phyloP scores from a whole-genome alignment of 2,113 vertebrate genomes.

The Cepphus grylle region DNA sequence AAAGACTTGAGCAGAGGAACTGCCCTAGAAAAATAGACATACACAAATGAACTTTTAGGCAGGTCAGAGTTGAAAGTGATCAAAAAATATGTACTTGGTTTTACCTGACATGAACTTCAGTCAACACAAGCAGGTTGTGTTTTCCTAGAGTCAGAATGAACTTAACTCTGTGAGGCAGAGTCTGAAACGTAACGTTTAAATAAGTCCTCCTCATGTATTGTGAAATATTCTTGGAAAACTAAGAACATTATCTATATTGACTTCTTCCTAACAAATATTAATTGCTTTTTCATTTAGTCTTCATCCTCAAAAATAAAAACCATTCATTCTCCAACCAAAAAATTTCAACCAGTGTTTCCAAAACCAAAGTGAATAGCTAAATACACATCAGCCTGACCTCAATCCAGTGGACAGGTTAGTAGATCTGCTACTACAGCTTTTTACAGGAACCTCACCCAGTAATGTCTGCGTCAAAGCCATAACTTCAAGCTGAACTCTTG shows the following conservation, averaged over 20 bases:
- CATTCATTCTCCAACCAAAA: not conserved
- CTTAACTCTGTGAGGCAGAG: not conserved
- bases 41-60: not conserved
- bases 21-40: not conserved
- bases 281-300: not conserved
- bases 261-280: not conserved
- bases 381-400: not conserved
- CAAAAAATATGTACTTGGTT: not conserved
- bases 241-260: not conserved
- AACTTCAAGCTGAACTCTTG: not conserved
- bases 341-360: not conserved
- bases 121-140: not conserved
- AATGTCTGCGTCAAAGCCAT: conserved; percentile 1
- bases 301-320: not conserved
- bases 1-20: not conserved
- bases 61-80: not conserved
- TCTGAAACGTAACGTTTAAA: not conserved
- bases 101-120: not conserved
- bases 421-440: not conserved
- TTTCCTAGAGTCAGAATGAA: not conserved
- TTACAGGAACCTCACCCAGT: not conserved
- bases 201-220: not conserved
- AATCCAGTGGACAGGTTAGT: not conserved
- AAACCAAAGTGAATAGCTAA: not conserved
- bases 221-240: not conserved